Base-by-base conservation (phyloP, 2,888 invertebrate genomes). In the Diarsia mendica region DNA sequence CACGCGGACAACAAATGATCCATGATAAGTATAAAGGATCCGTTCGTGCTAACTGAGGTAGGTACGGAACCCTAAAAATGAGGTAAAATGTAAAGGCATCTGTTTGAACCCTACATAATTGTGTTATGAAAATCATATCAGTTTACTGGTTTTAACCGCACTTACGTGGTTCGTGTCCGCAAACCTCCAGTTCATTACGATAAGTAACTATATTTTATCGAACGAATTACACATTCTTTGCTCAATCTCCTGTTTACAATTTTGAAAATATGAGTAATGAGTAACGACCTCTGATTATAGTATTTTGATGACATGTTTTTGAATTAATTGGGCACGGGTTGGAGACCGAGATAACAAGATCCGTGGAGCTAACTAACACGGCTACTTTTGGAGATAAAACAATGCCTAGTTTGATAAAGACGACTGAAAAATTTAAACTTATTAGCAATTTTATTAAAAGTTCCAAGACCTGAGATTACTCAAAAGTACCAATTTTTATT, bases 331-430 rank as follows among this genome's bases (percentile, higher is more conserved):
- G 60, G 3, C 28, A 33, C 44, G 39, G 28, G 23, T 78, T 67
- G 33, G 23, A 18, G 10, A 63, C 64, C 1, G 23, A 10, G 48
- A 23, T 63, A 66, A 46, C 1, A 18, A 53, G 33, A 23, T 79
- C 33, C 53, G 63, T 67, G 23, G 20, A 10, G 58, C 58, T 53
- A 64, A 64, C 58, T 53, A 64, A 64, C 44, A 20, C 11, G 28
- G 55, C 23, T 33, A 23, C 46, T 33, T 49, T 2, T n/a, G 23
- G 3, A 53, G 58, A 79, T 67, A 71, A 70, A 55, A 28, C 0
- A 51, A 33, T 83, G 33, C 51, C 48, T 71, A 49, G 18, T 51
- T 68, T 66, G 66, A 69, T 79, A 83, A 46, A 15, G 33, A 28
- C 3, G 3, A 28, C 13, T 18, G n/a, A 46, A 39, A 64, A 67